phyloP scores from a whole-genome alignment of 2,797 vertebrate species.

The Gadopsis marmoratus region DNA sequence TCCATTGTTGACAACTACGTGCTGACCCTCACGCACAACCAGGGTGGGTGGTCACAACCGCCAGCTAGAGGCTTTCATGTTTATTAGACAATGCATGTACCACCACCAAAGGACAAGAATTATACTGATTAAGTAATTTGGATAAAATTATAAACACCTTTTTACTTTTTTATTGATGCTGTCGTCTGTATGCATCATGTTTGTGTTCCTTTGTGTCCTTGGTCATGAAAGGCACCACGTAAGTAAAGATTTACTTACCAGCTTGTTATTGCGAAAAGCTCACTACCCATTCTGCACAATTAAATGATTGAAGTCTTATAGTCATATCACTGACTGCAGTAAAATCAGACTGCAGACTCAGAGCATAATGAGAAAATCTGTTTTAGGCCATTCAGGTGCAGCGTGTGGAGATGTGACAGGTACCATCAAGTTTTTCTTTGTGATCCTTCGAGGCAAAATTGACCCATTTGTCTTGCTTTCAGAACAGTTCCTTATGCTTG shows the following conservation, averaged over 20 bases:
- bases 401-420: slow-evolving; percentile 21
- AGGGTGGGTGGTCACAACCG: slow-evolving; percentile 80
- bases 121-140: neutral
- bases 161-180: neutral
- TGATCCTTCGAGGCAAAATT: slow-evolving; percentile 33
- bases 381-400: slow-evolving; percentile 29
- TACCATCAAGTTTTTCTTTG: slow-evolving; percentile 26
- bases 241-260: neutral
- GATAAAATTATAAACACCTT: slow-evolving; percentile 7
- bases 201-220: neutral
- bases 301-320: neutral
- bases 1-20: slow-evolving; percentile 93
- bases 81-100: neutral
- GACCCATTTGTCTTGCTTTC: slow-evolving; percentile 55
- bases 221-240: neutral
- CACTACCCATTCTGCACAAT: neutral
- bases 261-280: neutral
- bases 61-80: neutral
- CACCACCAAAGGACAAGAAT: neutral
- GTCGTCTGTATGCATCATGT: neutral
- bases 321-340: neutral
- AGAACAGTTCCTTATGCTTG: slow-evolving; percentile 40
- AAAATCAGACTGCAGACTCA: neutral
- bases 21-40: slow-evolving; percentile 88
- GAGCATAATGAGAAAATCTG: slow-evolving; percentile 21